A percentile compares a stretch with the other conserved stretches of the same genome.
phyloP scores from a whole-genome alignment of 2,113 vertebrate genomes.

The Monarcha castaneiventris region DNA sequence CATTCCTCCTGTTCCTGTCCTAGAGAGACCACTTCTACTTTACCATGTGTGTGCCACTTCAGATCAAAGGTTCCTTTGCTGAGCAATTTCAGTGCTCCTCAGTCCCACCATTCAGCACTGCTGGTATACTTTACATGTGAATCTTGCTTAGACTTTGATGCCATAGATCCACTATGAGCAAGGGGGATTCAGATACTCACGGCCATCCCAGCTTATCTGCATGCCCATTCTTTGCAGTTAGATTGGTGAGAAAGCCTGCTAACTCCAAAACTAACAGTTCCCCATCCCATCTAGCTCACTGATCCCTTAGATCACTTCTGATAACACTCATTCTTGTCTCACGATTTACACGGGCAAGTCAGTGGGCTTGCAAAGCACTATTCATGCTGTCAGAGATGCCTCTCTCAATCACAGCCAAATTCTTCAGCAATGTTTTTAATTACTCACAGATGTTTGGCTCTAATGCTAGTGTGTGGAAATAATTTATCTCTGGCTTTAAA shows the following conservation, averaged over 20 bases:
- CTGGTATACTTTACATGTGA: background rate
- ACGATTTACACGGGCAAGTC: constrained; percentile 31
- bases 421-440: constrained; percentile 62
- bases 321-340: background rate
- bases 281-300: background rate
- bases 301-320: background rate
- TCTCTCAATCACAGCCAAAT: constrained; percentile 34
- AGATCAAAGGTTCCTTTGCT: background rate
- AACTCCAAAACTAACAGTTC: background rate
- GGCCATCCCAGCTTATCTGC: background rate
- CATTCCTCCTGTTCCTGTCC: background rate
- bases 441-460: constrained; percentile 68
- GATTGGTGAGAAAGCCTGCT: background rate
- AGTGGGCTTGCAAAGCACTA: constrained; percentile 10
- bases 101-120: background rate
- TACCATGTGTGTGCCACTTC: background rate
- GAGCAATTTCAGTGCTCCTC: background rate
- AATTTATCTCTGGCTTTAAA: constrained; percentile 73
- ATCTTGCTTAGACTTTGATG: background rate
- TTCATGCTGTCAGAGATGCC: background rate
- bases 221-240: background rate
- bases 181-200: background rate
- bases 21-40: background rate
- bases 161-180: background rate
- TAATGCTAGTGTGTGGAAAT: constrained; percentile 54